These are phyloP conservation scores for Aptenodytes forsteri DNA, from an alignment of 2,113 vertebrate genomes.

Conservation along the genomic window DNA sequence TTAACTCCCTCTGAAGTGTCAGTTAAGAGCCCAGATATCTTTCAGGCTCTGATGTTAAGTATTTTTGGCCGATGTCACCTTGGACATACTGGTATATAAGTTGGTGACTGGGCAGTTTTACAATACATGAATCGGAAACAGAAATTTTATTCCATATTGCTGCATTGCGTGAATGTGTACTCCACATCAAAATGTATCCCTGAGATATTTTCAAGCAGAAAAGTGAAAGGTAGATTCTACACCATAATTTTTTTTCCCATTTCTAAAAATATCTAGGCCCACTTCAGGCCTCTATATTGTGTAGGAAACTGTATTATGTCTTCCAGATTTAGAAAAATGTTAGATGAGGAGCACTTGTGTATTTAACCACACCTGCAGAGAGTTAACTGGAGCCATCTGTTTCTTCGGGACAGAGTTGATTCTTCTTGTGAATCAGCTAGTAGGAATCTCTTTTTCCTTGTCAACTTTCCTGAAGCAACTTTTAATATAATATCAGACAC, in stretches of 20 bases:
- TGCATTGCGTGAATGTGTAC: neutral
- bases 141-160: neutral
- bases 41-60: neutral
- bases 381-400: conserved; percentile 32
- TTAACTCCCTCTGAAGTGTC: neutral
- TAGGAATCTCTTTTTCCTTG: neutral
- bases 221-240: neutral
- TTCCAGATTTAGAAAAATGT: neutral
- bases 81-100: neutral
- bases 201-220: neutral
- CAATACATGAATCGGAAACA: neutral
- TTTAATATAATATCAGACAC: neutral
- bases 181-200: neutral
- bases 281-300: neutral
- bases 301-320: neutral
- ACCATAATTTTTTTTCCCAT: fast-evolving
- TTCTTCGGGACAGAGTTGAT: neutral
- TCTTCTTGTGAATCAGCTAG: neutral
- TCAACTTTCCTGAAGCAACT: neutral
- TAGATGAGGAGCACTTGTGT: neutral
- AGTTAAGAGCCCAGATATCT: neutral
- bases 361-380: neutral
- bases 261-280: neutral
- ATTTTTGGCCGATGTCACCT: neutral
- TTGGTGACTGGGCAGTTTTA: neutral